These are phyloP conservation scores for Eupithecia exiguata DNA, from an alignment of 2,888 invertebrate species.

Conservation along the genomic window DNA sequence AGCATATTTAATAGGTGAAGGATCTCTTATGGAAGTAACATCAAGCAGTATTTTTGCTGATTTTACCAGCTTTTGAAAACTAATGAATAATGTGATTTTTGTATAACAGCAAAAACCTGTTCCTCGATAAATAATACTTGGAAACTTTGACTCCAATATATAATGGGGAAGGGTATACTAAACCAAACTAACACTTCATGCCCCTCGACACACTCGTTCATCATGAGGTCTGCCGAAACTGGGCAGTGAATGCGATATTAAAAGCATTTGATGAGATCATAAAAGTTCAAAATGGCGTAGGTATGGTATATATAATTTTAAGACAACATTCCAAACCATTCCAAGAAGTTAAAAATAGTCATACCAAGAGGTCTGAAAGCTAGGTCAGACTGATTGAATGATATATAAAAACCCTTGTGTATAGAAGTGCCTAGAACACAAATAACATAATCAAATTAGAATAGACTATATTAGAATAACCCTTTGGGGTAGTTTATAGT, in stretches of 20 bases:
- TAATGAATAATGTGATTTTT: neutral
- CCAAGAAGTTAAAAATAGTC: slow-evolving; percentile 9
- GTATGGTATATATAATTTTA: neutral
- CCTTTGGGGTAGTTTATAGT: neutral
- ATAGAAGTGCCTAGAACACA: neutral
- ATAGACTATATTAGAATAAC: neutral
- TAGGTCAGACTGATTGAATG: neutral
- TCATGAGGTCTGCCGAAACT: too few species aligned
- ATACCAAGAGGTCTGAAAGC: neutral
- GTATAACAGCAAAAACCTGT: neutral
- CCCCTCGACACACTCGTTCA: too few species aligned
- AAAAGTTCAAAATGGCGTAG: neutral
- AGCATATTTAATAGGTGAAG: slow-evolving; percentile 41
- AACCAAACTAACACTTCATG: too few species aligned
- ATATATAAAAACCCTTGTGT: neutral
- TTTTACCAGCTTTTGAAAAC: neutral
- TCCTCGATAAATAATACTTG: neutral
- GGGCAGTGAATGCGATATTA: neutral
- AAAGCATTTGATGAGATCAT: neutral
- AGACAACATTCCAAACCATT: slow-evolving; percentile 28
- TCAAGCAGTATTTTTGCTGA: slow-evolving; percentile 2
- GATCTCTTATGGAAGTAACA: slow-evolving; percentile 19
- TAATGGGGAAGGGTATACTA: neutral
- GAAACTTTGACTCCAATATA: neutral
- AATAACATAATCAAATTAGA: slow-evolving; percentile 12